Percentiles rank a stretch among this genome's conserved stretches.
Evolutionary conservation across 2,888 invertebrate genomes (phyloP).

Genomic region (Isoperla grammatica): DNA sequence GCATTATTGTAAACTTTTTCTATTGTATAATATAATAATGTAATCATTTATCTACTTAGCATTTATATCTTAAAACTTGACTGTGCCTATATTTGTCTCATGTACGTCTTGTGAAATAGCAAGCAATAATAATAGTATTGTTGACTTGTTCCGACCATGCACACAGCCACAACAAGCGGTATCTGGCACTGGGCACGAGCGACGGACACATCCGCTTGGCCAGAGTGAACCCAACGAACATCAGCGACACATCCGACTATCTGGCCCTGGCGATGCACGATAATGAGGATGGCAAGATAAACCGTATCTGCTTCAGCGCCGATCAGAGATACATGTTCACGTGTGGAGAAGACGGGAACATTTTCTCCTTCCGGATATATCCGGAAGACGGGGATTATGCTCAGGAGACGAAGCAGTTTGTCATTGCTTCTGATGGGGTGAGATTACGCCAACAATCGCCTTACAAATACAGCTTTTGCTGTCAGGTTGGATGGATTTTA

Average conservation of each 20-base stretch:
- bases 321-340: constrained; percentile 53
- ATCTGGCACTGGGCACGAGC: constrained; percentile 54
- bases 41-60: too few relatives aligned
- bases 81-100: too few relatives aligned
- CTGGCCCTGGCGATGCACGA: constrained; percentile 72
- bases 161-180: constrained; percentile 44
- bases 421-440: too few relatives aligned
- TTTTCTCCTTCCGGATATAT: constrained; percentile 62
- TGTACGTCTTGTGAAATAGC: too few relatives aligned
- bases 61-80: too few relatives aligned
- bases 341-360: constrained; percentile 69
- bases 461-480: too few relatives aligned
- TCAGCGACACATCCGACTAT: constrained; percentile 56
- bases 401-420: constrained; percentile 27
- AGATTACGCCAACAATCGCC: too few relatives aligned
- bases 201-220: constrained; percentile 57
- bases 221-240: constrained; percentile 45
- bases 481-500: too few relatives aligned
- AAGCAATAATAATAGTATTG: too few relatives aligned
- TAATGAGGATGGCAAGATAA: constrained; percentile 60
- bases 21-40: too few relatives aligned
- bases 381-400: constrained; percentile 42
- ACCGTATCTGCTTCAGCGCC: constrained; percentile 56
- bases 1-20: too few relatives aligned
- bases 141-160: too few relatives aligned